Conservation (phyloP, 2,888 invertebrate species). For the Lymantria monacha region DNA sequence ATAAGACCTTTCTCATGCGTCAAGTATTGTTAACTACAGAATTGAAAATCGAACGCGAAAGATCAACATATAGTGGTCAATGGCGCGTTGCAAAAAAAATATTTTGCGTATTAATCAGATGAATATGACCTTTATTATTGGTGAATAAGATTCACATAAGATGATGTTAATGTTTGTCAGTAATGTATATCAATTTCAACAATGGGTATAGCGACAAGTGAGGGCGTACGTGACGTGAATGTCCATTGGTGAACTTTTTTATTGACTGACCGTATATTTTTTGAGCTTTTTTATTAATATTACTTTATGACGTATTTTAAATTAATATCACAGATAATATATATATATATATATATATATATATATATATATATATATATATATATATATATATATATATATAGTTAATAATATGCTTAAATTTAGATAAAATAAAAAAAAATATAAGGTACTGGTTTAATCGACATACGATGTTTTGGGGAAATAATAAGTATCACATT, state of each 20-base stretch:
- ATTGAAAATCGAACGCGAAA: conserved; percentile 20
- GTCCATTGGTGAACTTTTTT: conserved; percentile 63
- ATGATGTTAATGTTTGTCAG: conserved; percentile 30
- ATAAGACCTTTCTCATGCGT: conserved; percentile 28
- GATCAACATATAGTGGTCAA: conserved; percentile 48
- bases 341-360: no score
- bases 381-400: no score
- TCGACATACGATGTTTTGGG: no score
- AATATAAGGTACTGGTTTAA: no score
- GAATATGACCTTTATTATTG: conserved; percentile 40
- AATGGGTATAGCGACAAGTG: conserved; percentile 70
- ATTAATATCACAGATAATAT: background rate
- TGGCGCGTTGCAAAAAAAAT: conserved; percentile 14
- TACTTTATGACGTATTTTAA: conserved; percentile 15
- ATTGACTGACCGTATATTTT: conserved; percentile 67
- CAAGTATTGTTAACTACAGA: conserved; percentile 7
- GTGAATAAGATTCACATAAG: conserved; percentile 29
- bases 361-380: no score
- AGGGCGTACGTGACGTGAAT: conserved; percentile 71
- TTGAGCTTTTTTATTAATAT: conserved; percentile 35
- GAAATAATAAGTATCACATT: no score
- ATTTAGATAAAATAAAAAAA: no score
- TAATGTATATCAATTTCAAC: conserved; percentile 78
- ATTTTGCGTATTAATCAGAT: conserved; percentile 8
- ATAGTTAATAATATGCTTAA: no score